phyloP scores from a whole-genome alignment of 1,140 invertebrate species.

The Matsumurasca onukii region DNA sequence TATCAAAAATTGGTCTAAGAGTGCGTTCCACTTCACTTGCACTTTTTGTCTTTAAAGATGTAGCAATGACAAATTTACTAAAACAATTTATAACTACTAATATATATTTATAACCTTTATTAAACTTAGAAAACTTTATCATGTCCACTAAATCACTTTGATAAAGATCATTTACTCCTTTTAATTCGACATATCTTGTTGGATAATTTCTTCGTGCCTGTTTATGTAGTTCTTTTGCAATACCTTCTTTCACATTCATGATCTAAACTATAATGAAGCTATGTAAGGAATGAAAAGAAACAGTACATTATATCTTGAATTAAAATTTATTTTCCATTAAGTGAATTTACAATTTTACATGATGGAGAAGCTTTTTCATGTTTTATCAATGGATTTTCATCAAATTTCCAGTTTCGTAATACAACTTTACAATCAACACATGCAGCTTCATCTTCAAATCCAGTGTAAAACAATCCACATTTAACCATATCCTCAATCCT shows the following conservation, averaged over 20 bases:
- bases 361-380: slow-evolving; percentile 18
- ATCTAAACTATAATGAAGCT: not conserved
- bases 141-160: slow-evolving; percentile 42
- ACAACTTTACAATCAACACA: slow-evolving; percentile 6
- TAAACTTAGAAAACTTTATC: slow-evolving; percentile 43
- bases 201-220: slow-evolving; percentile 37
- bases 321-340: not conserved
- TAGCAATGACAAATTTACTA: slow-evolving; percentile 50
- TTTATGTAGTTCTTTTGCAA: slow-evolving; percentile 37
- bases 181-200: slow-evolving; percentile 31
- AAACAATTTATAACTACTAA: slow-evolving; percentile 52
- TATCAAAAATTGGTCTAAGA: slow-evolving; percentile 40
- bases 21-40: slow-evolving; percentile 42
- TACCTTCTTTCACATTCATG: slow-evolving; percentile 6
- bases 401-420: slow-evolving; percentile 4
- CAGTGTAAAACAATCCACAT: slow-evolving; percentile 26
- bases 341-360: slow-evolving; percentile 21
- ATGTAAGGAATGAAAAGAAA: not conserved
- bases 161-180: slow-evolving; percentile 34
- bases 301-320: not conserved
- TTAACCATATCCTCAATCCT: slow-evolving; percentile 21
- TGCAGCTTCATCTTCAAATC: slow-evolving; percentile 15
- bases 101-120: slow-evolving; percentile 50
- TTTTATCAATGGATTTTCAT: not conserved
- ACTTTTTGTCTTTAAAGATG: slow-evolving; percentile 51